phyloP scores from a whole-genome alignment of 2,888 invertebrate species.

The Nebria salina region DNA sequence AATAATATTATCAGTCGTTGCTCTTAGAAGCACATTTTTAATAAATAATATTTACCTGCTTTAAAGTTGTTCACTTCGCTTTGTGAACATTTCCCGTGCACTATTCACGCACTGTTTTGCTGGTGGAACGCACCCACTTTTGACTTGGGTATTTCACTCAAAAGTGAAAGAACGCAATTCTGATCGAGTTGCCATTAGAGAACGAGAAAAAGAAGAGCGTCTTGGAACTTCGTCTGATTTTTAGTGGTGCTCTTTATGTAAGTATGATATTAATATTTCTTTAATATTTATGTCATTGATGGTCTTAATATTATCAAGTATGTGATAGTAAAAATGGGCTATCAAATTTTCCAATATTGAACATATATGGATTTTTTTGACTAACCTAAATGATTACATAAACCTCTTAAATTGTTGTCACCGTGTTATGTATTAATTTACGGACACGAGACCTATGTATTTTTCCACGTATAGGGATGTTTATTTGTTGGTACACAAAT shows the following conservation, averaged over 20 bases:
- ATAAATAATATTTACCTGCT: too few relatives aligned
- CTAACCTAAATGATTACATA: slow-evolving; percentile 43
- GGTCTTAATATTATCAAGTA: neutral
- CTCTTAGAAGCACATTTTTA: too few relatives aligned
- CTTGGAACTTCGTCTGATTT: slow-evolving; percentile 13
- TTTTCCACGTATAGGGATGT: neutral
- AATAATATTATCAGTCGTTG: too few relatives aligned
- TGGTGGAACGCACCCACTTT: too few relatives aligned
- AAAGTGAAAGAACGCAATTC: neutral
- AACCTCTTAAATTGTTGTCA: neutral
- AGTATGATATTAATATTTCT: slow-evolving; percentile 28
- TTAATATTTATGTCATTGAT: neutral
- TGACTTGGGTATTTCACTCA: too few relatives aligned
- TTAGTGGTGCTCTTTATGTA: slow-evolving; percentile 25
- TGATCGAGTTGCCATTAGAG: neutral
- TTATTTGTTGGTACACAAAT: neutral
- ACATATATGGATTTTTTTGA: slow-evolving; percentile 2
- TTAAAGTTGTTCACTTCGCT: too few relatives aligned
- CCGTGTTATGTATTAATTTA: neutral
- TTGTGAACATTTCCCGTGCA: too few relatives aligned
- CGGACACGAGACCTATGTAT: neutral
- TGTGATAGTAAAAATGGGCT: neutral
- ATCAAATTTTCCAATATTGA: neutral
- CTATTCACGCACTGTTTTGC: too few relatives aligned
- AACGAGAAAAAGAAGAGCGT: slow-evolving; percentile 17